These are phyloP conservation scores for Pissodes strobi DNA, from an alignment of 1,140 invertebrate genomes.

Conservation along the genomic window DNA sequence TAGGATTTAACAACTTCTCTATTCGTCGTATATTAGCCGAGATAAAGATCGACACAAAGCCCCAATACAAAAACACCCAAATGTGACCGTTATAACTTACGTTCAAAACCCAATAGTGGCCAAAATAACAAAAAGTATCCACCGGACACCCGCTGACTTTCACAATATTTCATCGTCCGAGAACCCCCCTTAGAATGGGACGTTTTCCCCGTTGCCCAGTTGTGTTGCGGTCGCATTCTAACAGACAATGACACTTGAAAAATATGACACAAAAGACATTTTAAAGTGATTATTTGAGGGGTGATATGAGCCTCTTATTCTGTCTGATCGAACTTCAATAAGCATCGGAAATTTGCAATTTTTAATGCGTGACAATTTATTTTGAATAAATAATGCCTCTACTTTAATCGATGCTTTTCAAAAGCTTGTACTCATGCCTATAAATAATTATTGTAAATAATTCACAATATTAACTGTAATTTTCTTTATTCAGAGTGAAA, in stretches of 20 bases:
- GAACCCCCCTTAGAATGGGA: slow-evolving; percentile 1
- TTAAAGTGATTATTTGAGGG: slow-evolving; percentile 26
- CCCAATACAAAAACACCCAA: slow-evolving; percentile 8
- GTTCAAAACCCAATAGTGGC: slow-evolving; percentile 31
- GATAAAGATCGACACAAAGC: slow-evolving; percentile 25
- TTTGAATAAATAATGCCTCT: too few species aligned
- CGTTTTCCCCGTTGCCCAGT: neutral
- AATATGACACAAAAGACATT: slow-evolving; percentile 23
- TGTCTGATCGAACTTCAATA: slow-evolving; percentile 27
- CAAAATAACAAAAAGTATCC: slow-evolving; percentile 34
- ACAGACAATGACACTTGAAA: slow-evolving; percentile 22
- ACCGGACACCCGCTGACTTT: slow-evolving; percentile 25
- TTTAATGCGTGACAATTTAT: neutral
- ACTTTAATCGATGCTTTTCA: too few species aligned
- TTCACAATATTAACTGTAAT: too few species aligned
- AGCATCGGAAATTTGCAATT: slow-evolving; percentile 2
- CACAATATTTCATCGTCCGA: slow-evolving; percentile 11
- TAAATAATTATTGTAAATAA: too few species aligned
- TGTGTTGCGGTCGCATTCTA: neutral
- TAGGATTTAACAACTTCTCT: too few species aligned
- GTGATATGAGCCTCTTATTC: slow-evolving; percentile 33
- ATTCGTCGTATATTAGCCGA: slow-evolving; percentile 15
- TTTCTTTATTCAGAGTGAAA: too few species aligned
- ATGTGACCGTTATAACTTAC: slow-evolving; percentile 26
- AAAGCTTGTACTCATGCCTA: too few species aligned